A percentile compares a stretch with the other conserved stretches of the same genome.
These are phyloP conservation scores for Austrofundulus limnaeus DNA, from an alignment of 2,113 vertebrate genomes.

Conservation along the genomic window DNA sequence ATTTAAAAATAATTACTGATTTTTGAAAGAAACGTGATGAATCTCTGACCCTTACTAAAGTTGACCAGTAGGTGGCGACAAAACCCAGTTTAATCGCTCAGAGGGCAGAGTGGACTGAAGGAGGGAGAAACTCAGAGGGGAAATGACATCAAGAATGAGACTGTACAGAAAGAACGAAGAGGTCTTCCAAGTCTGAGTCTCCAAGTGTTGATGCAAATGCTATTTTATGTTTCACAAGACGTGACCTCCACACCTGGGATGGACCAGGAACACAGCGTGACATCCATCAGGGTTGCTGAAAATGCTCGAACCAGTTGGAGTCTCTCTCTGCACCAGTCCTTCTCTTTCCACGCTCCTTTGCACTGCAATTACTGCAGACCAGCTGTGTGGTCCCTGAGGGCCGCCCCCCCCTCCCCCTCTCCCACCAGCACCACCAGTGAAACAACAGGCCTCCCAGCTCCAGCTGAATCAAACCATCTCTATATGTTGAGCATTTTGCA, in stretches of 20 bases:
- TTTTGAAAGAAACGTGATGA: no score
- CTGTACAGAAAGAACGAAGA: slow-evolving; percentile 16
- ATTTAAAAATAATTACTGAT: no score
- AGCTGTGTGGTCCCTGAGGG: slow-evolving; percentile 73
- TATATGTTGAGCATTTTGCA: slow-evolving; percentile 16
- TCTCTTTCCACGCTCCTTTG: slow-evolving; percentile 45
- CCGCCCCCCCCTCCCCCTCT: no score
- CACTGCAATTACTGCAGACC: slow-evolving; percentile 68
- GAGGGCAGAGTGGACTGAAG: not conserved
- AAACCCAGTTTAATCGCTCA: slow-evolving; percentile 26
- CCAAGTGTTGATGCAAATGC: slow-evolving; percentile 65
- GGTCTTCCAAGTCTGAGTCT: slow-evolving; percentile 34
- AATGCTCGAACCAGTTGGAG: slow-evolving; percentile 36
- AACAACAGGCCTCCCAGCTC: slow-evolving; percentile 55
- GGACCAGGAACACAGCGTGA: slow-evolving; percentile 43
- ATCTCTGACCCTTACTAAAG: not conserved
- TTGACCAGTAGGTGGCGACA: slow-evolving; percentile 72
- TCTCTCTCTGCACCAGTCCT: slow-evolving; percentile 14
- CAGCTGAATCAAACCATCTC: not conserved
- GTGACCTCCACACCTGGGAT: slow-evolving; percentile 54
- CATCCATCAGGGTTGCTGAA: slow-evolving; percentile 57
- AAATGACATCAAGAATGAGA: slow-evolving; percentile 46
- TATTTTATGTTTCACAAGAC: slow-evolving; percentile 65
- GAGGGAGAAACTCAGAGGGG: slow-evolving; percentile 9
- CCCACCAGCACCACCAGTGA: no score